Evolutionary conservation across 2,888 invertebrate species (phyloP).

Genomic region (Adelphocoris suturalis): DNA sequence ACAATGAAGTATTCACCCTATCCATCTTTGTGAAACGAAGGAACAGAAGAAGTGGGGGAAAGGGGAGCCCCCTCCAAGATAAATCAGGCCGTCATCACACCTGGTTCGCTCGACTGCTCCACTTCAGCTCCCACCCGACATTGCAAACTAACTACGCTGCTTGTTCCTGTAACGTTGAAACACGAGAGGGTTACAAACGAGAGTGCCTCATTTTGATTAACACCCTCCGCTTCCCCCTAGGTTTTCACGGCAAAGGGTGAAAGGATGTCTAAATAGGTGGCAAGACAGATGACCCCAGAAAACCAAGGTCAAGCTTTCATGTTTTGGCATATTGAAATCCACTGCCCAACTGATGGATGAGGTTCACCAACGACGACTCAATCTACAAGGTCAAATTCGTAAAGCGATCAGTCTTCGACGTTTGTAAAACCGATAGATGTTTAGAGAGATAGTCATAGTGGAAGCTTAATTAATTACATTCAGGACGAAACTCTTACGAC

Average conservation of each 20-base stretch:
- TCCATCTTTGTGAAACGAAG: slow-evolving; percentile 29
- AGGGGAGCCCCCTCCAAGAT: background rate
- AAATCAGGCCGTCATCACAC: slow-evolving; percentile 39
- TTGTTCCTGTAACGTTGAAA: slow-evolving; percentile 12
- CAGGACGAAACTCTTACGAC: too few relatives aligned
- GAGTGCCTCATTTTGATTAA: slow-evolving; percentile 42
- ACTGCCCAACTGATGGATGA: slow-evolving; percentile 11
- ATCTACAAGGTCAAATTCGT: background rate
- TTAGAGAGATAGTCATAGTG: background rate
- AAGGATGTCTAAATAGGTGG: slow-evolving; percentile 31
- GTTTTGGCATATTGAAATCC: background rate
- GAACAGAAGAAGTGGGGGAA: background rate
- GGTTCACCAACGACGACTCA: background rate
- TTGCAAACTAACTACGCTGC: slow-evolving; percentile 26
- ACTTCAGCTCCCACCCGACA: background rate
- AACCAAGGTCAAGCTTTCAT: slow-evolving; percentile 28
- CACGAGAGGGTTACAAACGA: slow-evolving; percentile 37
- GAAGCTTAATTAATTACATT: background rate
- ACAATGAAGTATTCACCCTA: slow-evolving; percentile 44
- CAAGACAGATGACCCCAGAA: background rate
- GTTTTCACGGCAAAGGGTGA: background rate
- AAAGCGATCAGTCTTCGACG: background rate
- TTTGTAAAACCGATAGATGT: background rate
- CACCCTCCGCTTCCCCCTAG: slow-evolving; percentile 10
- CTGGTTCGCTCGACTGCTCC: background rate